Conservation (phyloP, 2,797 vertebrate species). For the Allobates femoralis region DNA sequence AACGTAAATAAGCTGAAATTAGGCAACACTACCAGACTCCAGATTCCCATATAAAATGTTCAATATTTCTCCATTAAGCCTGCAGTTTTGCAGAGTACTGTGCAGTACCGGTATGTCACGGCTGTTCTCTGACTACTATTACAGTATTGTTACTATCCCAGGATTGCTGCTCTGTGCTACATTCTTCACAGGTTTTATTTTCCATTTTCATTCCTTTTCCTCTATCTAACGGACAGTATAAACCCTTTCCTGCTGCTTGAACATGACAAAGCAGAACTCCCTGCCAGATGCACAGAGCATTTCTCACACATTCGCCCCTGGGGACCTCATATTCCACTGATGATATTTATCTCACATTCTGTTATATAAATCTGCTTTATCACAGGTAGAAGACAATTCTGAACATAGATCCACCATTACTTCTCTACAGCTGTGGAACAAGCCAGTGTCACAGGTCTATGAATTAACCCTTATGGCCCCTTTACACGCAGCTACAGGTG, state of each 20-base stretch:
- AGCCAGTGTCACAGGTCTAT: neutral
- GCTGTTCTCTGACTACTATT: no score
- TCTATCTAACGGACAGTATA: neutral
- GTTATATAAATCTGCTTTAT: slow-evolving; percentile 5
- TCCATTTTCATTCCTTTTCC: neutral
- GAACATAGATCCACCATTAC: slow-evolving; percentile 1
- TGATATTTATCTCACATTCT: neutral
- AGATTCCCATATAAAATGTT: neutral
- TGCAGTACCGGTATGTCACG: neutral
- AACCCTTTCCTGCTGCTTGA: slow-evolving; percentile 2
- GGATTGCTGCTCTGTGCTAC: neutral
- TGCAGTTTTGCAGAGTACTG: neutral
- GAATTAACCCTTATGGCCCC: neutral
- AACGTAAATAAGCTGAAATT: no score
- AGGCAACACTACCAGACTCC: no score
- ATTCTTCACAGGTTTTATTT: no score
- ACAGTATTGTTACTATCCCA: neutral
- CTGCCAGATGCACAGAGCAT: neutral
- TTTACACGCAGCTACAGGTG: no score
- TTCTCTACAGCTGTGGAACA: neutral
- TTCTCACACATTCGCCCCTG: neutral
- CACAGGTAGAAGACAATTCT: neutral
- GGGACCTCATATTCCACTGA: neutral
- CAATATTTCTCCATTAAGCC: neutral
- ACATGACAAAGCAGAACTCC: slow-evolving; percentile 42